Percentiles rank a stretch among this genome's conserved stretches.
phyloP scores from a whole-genome alignment of 2,797 vertebrate genomes.

The Lates japonicus region DNA sequence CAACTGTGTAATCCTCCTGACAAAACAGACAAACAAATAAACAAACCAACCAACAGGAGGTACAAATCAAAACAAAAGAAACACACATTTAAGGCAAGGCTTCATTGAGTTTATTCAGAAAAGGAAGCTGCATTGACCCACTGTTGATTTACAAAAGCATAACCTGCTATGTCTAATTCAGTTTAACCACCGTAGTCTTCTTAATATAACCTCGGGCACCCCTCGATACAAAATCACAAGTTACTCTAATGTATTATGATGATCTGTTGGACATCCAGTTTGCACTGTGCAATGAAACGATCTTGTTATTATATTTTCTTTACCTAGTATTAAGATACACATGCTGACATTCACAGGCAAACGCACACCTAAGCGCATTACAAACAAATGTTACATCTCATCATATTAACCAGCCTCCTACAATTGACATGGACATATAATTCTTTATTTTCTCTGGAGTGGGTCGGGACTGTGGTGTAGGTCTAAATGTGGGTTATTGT shows the following conservation, averaged over 20 bases:
- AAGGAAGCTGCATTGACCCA: conserved; percentile 43
- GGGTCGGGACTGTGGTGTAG: conserved; percentile 88
- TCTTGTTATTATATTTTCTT: conserved; percentile 66
- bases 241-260: conserved; percentile 61
- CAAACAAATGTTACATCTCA: conserved; percentile 88
- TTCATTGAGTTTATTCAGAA: conserved; percentile 51
- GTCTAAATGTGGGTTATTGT: conserved; percentile 91
- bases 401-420: conserved; percentile 87
- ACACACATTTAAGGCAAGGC: conserved; percentile 54
- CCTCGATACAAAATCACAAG: conserved; percentile 61
- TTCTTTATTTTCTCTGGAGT: conserved; percentile 91
- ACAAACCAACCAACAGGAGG: too few species aligned
- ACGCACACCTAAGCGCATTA: conserved; percentile 28
- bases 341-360: conserved; percentile 36
- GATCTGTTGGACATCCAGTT: conserved; percentile 49
- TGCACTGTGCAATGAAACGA: conserved; percentile 55
- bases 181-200: conserved; percentile 47
- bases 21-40: too few species aligned
- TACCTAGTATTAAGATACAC: conserved; percentile 56
- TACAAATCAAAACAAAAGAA: too few species aligned
- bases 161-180: conserved; percentile 54
- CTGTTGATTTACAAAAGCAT: conserved; percentile 47
- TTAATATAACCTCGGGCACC: conserved; percentile 54
- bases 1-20: too few species aligned
- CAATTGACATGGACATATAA: conserved; percentile 91